phyloP scores from a whole-genome alignment of 1,140 invertebrate genomes.

The Cephus cinctus region DNA sequence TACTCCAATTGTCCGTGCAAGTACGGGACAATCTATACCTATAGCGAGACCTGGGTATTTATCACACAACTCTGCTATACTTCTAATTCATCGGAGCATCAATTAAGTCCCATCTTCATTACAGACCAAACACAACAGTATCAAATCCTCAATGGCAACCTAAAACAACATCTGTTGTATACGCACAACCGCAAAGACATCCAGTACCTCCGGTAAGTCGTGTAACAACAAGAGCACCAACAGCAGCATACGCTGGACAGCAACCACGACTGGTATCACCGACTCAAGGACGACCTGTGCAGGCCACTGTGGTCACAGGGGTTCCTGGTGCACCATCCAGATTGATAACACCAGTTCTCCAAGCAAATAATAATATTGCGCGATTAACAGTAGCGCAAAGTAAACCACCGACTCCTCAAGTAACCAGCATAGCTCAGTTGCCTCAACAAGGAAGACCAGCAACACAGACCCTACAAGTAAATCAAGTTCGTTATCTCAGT shows the following conservation, averaged over 20 bases:
- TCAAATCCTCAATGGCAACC: slow-evolving; percentile 47
- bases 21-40: slow-evolving; percentile 36
- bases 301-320: slow-evolving; percentile 40
- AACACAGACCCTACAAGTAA: slow-evolving; percentile 46
- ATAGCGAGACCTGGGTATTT: slow-evolving; percentile 39
- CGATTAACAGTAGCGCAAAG: slow-evolving; percentile 40
- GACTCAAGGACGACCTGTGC: slow-evolving; percentile 3
- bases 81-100: no score
- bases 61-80: no score
- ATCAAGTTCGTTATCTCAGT: neutral
- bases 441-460: slow-evolving; percentile 37
- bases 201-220: slow-evolving; percentile 40
- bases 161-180: slow-evolving; percentile 45
- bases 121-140: slow-evolving; percentile 36
- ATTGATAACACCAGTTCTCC: slow-evolving; percentile 47
- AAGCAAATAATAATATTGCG: slow-evolving; percentile 40
- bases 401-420: slow-evolving; percentile 36
- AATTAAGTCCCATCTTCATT: no score
- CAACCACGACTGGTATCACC: no score
- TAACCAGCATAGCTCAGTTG: slow-evolving; percentile 25
- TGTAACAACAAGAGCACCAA: slow-evolving; percentile 35
- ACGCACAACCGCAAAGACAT: slow-evolving; percentile 46
- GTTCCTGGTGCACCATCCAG: slow-evolving; percentile 40
- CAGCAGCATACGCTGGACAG: neutral
- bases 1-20: slow-evolving; percentile 53